Evolutionary conservation across 2,797 vertebrate species (phyloP).

Genomic region (Otolemur crassicaudatus): DNA sequence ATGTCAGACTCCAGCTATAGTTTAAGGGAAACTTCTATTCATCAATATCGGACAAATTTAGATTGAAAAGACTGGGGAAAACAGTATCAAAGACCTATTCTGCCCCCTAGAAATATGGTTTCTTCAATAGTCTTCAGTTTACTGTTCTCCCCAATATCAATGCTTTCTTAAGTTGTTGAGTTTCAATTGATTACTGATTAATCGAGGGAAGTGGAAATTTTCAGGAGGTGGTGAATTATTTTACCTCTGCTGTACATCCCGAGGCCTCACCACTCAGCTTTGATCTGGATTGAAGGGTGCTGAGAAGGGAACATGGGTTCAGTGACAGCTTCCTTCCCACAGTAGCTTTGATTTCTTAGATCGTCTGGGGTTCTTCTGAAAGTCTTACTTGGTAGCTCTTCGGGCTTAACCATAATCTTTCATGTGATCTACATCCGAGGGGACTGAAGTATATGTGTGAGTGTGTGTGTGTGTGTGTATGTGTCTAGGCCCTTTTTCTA

Average conservation of each 20-base stretch:
- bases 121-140: neutral
- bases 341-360: neutral
- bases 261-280: neutral
- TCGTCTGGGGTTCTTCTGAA: constrained; percentile 35
- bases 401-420: neutral
- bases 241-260: neutral
- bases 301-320: neutral
- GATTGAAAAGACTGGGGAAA: neutral
- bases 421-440: neutral
- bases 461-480: neutral
- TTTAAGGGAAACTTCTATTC: neutral
- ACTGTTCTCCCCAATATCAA: neutral
- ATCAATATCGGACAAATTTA: neutral
- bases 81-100: neutral
- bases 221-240: neutral
- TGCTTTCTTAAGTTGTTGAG: neutral
- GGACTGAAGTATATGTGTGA: neutral
- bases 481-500: neutral
- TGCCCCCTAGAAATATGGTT: neutral
- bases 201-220: neutral
- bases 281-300: neutral
- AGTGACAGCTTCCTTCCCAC: constrained; percentile 41
- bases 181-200: neutral
- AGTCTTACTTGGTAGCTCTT: neutral
- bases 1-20: neutral